Evolutionary conservation across 2,113 vertebrate species (phyloP), one percentile per base, ranked within the genome.

Genomic region (Podocnemis expansa): DNA sequence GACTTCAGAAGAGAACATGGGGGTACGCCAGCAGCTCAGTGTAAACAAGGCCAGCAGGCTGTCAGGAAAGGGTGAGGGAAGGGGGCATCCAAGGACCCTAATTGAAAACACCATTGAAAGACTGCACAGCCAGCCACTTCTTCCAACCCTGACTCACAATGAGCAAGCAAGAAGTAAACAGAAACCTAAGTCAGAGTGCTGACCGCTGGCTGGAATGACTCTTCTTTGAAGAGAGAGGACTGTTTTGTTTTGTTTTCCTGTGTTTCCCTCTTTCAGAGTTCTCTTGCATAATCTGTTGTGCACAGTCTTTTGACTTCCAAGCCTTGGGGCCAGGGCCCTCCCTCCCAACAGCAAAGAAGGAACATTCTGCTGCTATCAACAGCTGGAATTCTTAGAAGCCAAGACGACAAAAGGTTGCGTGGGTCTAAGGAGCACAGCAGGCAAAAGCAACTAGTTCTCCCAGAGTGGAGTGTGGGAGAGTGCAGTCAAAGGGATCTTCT

Each of bases 351-450:
- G 11, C 49, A 63, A 91, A 91, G 96, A 96, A 95, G 95, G 95
- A 97, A 94, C 95, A 11, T 93, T 45, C 82, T 38, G 93, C 38
- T 21, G 8, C 86, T 93, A 91, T 93, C 96, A 96, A 54, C 96
- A 97, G 95, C 96, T 87, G 96, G 4, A 79, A 83, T 97, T 97
- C 97, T 96, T 93, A 96, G 97, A 97, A 97, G 82, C 8, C 31
- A 12, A 81, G 79, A 78, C 93, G 84, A 97, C 96, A 96, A 90
- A 96, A 97, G 97, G 96, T 96, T 89, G 25, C n/a, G 52, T 63
- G 49, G 92, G 96, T 87, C 90, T 85, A 92, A 88, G 84, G 82
- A 34, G 75, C 19, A 67, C 0, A 27, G 73, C 4, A 29, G 84
- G 88, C 56, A 79, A 22, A 19, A 1, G 80, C 19, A 84, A 60